Evolutionary conservation across 1,140 invertebrate genomes (phyloP).

Genomic region (Cardiocondyla obscurior): DNA sequence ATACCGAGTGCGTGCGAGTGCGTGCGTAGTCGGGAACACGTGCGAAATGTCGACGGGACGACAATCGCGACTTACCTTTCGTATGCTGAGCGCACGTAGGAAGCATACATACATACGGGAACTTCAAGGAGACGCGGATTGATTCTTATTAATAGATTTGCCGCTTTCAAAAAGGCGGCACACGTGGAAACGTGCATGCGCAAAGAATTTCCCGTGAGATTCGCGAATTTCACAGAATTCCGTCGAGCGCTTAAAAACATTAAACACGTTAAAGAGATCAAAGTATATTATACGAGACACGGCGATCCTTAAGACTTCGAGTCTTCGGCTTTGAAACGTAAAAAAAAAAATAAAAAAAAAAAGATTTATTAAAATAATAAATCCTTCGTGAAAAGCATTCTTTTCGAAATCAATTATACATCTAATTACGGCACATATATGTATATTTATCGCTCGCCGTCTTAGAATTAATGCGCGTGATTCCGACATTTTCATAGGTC

Average conservation of each 20-base stretch:
- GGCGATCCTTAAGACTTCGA: too few relatives aligned
- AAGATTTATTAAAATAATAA: background rate
- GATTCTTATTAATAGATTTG: constrained; percentile 62
- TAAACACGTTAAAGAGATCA: background rate
- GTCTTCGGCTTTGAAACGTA: too few relatives aligned
- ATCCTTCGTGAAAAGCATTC: background rate
- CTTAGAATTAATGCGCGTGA: background rate
- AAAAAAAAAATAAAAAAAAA: too few relatives aligned
- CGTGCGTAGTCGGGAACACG: constrained; percentile 41
- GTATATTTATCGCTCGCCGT: background rate
- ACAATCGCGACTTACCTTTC: constrained; percentile 63
- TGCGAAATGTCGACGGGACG: constrained; percentile 33
- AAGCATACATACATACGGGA: constrained; percentile 33
- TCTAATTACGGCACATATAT: background rate
- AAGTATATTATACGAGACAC: too few relatives aligned
- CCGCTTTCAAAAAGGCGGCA: constrained; percentile 9
- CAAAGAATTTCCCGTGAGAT: background rate
- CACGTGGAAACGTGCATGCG: background rate
- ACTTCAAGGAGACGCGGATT: constrained; percentile 59
- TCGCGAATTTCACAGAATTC: background rate
- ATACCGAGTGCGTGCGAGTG: constrained; percentile 8
- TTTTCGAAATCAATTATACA: background rate
- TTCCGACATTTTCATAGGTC: constrained; percentile 32
- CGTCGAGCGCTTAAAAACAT: too few relatives aligned
- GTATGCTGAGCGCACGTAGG: constrained; percentile 54